These are phyloP conservation scores for Marasmarcha lunaedactyla DNA, from an alignment of 2,888 invertebrate genomes.

Conservation along the genomic window DNA sequence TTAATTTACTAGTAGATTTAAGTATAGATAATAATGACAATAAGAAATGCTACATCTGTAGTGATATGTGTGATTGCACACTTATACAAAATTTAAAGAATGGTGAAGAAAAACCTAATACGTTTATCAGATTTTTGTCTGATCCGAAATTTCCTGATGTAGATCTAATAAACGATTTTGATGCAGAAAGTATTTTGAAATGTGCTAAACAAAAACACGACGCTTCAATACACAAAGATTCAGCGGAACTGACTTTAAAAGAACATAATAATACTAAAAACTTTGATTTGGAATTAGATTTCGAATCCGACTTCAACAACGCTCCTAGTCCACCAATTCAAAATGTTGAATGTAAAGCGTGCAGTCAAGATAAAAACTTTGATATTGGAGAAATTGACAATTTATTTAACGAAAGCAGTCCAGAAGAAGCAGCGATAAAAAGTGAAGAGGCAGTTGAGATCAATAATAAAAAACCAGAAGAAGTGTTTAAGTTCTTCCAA, in stretches of 20 bases:
- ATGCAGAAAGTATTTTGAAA: constrained; percentile 26
- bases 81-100: constrained; percentile 25
- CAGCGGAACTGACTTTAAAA: constrained; percentile 14
- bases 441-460: constrained; percentile 14
- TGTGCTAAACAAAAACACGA: constrained; percentile 13
- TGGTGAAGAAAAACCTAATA: constrained; percentile 17
- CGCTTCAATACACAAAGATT: constrained; percentile 4
- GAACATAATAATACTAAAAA: constrained; percentile 13
- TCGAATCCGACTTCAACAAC: constrained; percentile 16
- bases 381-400: constrained; percentile 50
- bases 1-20: constrained; percentile 57
- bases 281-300: constrained; percentile 22
- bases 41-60: constrained; percentile 50
- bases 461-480: constrained; percentile 17
- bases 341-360: constrained; percentile 7
- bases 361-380: constrained; percentile 31
- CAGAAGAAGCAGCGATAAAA: constrained; percentile 24
- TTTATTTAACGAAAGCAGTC: constrained; percentile 43
- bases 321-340: constrained; percentile 10
- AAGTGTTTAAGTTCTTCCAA: constrained; percentile 31
- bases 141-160: constrained; percentile 37
- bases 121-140: constrained; percentile 22
- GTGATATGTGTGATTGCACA: constrained; percentile 47
- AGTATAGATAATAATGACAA: constrained; percentile 39
- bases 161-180: constrained; percentile 39